phyloP scores from a whole-genome alignment of 2,113 vertebrate genomes.

The Spea bombifrons region DNA sequence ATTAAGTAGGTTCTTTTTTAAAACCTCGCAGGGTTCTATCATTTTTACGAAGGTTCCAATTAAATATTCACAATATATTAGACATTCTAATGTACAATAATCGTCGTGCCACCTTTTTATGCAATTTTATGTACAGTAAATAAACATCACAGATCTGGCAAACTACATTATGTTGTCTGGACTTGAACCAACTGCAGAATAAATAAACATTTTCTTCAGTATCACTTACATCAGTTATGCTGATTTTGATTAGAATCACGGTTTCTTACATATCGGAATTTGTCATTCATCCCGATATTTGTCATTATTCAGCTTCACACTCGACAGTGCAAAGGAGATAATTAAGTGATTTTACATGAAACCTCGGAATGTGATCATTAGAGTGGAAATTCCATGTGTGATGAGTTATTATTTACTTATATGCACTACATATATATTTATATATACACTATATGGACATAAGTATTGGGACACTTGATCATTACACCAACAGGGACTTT shows the following conservation, averaged over 20 bases:
- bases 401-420: too few relatives aligned
- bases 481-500: too few relatives aligned
- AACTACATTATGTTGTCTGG: constrained; percentile 58
- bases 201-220: constrained; percentile 52
- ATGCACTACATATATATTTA: too few relatives aligned
- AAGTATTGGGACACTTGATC: too few relatives aligned
- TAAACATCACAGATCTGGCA: constrained; percentile 51
- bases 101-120: constrained; percentile 51
- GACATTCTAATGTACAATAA: constrained; percentile 38
- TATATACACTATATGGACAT: too few relatives aligned
- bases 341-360: neutral
- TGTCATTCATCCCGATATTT: constrained; percentile 22
- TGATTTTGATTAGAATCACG: constrained; percentile 54
- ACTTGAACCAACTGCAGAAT: constrained; percentile 52
- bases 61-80: constrained; percentile 48
- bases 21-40: constrained; percentile 14
- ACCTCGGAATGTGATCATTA: too few relatives aligned
- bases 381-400: too few relatives aligned
- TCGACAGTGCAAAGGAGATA: neutral
- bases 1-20: constrained; percentile 13
- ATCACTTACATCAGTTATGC: constrained; percentile 60
- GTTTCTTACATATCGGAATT: constrained; percentile 24
- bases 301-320: constrained; percentile 14
- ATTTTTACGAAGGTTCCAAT: constrained; percentile 21
- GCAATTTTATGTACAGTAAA: constrained; percentile 44